Base-by-base conservation (phyloP, 2,113 vertebrate species). In the Dascyllus trimaculatus region DNA sequence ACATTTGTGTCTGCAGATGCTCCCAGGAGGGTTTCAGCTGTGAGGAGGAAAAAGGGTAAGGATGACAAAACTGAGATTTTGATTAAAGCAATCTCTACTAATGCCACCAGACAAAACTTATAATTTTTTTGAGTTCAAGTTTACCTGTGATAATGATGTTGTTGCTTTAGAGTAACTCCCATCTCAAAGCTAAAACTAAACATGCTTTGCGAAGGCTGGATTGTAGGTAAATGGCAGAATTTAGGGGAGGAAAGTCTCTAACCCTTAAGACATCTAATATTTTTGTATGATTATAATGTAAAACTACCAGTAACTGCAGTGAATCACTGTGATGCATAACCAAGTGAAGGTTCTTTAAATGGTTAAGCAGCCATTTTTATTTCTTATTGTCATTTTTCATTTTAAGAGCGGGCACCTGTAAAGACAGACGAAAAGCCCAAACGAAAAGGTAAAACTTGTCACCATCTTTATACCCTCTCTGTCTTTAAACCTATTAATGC, bases 11-110 rank as follows among this genome's bases (percentile, higher is more conserved):
- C 3, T 15, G 48, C 77, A 92, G 87, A 63, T 0, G 29, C 48
- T 75, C 83, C 79, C 17, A 78, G 53, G 53, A 90, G 72, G 21
- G 86, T 91, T 67, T 86, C 87, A 51, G 84, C 87, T 32, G 15
- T 85, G 35, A 85, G 77, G 8, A 78, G 76, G 48, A 87, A 9
- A 68, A 91, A 89, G 89, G 91, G 87, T 92, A 85, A 24, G 0
- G 4, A 19, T 3, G 35, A 51, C 19, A 64, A 38, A 57, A 48
- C 8, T 2, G 10, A 1, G 18, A 49, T 15, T 43, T 43, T 43
- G 4, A 40, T 2, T 40, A 40, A 14, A 43, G 40, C 11, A 15
- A 1, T 15, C 40, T 4, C 40, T 15, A 43, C 4, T 43, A 43
- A 43, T 43, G 40, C 13, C 13, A 43, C 40, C 13, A 43, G 2